These are phyloP conservation scores for Diprion similis DNA, from an alignment of 1,140 invertebrate genomes.

Conservation along the genomic window DNA sequence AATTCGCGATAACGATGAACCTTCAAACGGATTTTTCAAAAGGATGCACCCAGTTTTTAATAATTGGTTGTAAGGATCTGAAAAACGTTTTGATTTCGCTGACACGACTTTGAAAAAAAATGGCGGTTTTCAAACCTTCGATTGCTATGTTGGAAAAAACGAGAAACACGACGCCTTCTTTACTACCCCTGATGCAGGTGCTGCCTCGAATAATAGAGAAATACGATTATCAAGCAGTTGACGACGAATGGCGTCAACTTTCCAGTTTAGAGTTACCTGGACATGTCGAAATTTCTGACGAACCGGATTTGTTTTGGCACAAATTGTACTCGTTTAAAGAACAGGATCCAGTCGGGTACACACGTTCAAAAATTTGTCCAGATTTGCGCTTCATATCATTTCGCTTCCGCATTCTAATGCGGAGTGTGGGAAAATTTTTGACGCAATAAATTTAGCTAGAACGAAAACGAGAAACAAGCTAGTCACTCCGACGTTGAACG, in stretches of 20 bases:
- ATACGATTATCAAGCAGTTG: conserved; percentile 22
- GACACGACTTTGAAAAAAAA: conserved; percentile 23
- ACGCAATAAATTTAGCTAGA: conserved; percentile 25
- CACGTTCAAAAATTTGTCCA: conserved; percentile 27
- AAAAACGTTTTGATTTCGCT: conserved; percentile 26
- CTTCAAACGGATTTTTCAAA: conserved; percentile 27
- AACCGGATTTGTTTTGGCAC: conserved; percentile 27
- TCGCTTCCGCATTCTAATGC: conserved; percentile 29
- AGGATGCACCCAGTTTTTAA: conserved; percentile 23
- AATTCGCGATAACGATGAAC: conserved; percentile 24
- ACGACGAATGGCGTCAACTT: conserved; percentile 30
- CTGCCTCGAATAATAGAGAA: conserved; percentile 23
- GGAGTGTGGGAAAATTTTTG: conserved; percentile 25
- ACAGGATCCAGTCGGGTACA: conserved; percentile 20
- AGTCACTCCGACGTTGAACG: conserved; percentile 26
- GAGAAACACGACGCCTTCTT: conserved; percentile 13
- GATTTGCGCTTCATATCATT: conserved; percentile 31
- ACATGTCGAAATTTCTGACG: conserved; percentile 23
- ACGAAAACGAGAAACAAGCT: conserved; percentile 28
- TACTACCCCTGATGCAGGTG: conserved; percentile 22
- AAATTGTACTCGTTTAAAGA: conserved; percentile 22
- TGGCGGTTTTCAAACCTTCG: conserved; percentile 17
- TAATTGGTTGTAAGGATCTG: conserved; percentile 20
- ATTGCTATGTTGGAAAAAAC: conserved; percentile 17
- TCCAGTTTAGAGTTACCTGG: conserved; percentile 22